Percentiles rank a stretch among this genome's conserved stretches.
These are phyloP conservation scores for Drosophila pandora DNA, from an alignment of 1,140 invertebrate species.

Conservation along the genomic window DNA sequence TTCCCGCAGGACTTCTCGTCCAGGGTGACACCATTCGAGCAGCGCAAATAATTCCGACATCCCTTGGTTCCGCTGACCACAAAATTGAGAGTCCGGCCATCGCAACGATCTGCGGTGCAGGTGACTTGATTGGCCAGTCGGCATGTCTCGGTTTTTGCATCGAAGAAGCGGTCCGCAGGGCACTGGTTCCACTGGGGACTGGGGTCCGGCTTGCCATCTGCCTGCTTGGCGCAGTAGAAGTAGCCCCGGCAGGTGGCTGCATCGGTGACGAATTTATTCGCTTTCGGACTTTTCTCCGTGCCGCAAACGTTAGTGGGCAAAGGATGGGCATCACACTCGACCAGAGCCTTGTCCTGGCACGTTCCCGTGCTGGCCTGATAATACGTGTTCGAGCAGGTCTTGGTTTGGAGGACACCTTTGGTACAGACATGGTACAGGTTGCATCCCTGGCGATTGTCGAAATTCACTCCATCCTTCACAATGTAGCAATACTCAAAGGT, in stretches of 20 bases:
- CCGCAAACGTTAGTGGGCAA: slow-evolving; percentile 64
- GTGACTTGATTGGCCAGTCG: slow-evolving; percentile 24
- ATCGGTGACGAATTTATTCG: slow-evolving; percentile 51
- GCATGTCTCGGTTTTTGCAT: slow-evolving; percentile 42
- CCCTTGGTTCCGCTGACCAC: slow-evolving; percentile 49
- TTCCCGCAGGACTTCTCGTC: slow-evolving; percentile 56
- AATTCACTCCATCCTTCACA: slow-evolving; percentile 51
- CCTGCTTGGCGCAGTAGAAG: slow-evolving; percentile 54
- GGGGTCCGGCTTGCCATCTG: slow-evolving; percentile 36
- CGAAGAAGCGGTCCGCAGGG: slow-evolving; percentile 59
- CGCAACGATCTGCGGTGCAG: slow-evolving; percentile 69
- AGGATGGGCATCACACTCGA: slow-evolving; percentile 65
- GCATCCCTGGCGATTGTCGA: slow-evolving; percentile 56
- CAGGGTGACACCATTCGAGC: slow-evolving; percentile 37
- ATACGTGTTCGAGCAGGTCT: slow-evolving; percentile 46
- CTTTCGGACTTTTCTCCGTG: slow-evolving; percentile 38
- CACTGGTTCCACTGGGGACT: slow-evolving; percentile 55
- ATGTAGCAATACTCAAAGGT: slow-evolving; percentile 67
- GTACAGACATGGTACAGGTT: slow-evolving; percentile 56
- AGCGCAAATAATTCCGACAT: slow-evolving; percentile 63
- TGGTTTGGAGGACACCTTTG: slow-evolving; percentile 33
- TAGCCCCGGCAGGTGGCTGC: slow-evolving; percentile 68
- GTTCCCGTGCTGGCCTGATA: slow-evolving; percentile 52
- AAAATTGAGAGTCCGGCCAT: slow-evolving; percentile 53
- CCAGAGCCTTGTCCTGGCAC: slow-evolving; percentile 52